Conservation (phyloP, 2,797 vertebrate species). For the Oceanodroma leucorhoa region DNA sequence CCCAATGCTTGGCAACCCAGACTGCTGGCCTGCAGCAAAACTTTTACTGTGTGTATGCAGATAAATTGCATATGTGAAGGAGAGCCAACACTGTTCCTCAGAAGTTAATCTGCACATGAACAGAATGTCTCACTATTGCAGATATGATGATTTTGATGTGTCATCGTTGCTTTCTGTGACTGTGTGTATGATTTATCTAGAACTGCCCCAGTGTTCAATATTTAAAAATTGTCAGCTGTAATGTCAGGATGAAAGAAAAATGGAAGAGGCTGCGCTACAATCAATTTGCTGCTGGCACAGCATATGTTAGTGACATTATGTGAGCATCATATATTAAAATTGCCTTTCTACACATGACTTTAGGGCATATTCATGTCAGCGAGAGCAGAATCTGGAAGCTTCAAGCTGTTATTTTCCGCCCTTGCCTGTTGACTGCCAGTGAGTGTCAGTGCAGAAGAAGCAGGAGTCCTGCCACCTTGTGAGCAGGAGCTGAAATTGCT, state of each 20-base stretch:
- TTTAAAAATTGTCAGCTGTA: not conserved
- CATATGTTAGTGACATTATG: not conserved
- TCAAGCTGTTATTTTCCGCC: not conserved
- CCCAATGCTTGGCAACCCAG: not conserved
- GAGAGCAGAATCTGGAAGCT: not conserved
- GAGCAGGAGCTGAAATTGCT: not conserved
- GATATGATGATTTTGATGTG: not conserved
- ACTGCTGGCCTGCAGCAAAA: not conserved
- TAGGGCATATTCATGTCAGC: not conserved
- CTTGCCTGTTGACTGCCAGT: not conserved
- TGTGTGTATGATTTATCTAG: not conserved
- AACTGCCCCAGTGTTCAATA: not conserved
- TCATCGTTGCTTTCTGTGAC: not conserved
- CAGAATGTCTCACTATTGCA: not conserved
- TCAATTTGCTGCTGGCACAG: not conserved
- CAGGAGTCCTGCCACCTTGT: not conserved
- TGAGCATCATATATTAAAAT: not conserved
- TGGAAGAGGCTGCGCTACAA: not conserved
- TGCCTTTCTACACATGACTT: not conserved
- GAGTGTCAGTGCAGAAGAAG: not conserved
- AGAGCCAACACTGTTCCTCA: not conserved
- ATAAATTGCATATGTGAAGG: not conserved
- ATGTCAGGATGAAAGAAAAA: not conserved
- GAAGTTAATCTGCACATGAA: not conserved
- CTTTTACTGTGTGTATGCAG: not conserved